phyloP scores from a whole-genome alignment of 2,888 invertebrate species.

The Omphaloscelis lunosa region DNA sequence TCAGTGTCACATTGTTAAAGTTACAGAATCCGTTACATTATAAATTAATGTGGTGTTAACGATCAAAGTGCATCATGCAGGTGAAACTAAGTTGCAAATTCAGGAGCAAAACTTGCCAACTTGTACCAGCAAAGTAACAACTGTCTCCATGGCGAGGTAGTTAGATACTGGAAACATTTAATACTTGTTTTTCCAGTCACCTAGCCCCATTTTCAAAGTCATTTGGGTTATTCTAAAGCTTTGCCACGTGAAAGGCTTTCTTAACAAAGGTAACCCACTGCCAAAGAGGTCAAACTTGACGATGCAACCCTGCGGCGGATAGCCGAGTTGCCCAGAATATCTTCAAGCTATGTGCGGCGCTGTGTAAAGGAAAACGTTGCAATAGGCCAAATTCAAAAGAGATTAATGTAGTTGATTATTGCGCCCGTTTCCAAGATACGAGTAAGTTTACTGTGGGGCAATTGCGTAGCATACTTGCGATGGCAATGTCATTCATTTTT shows the following conservation, averaged over 20 bases:
- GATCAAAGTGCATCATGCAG: constrained; percentile 4
- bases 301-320: constrained; percentile 39
- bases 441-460: neutral
- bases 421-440: neutral
- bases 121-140: neutral
- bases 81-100: constrained; percentile 13
- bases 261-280: constrained; percentile 43
- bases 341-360: constrained; percentile 13
- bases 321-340: constrained; percentile 21
- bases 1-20: neutral
- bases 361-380: neutral
- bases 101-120: neutral
- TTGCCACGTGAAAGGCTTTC: constrained; percentile 43
- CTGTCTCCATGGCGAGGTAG: neutral
- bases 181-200: constrained; percentile 23
- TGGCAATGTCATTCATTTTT: neutral
- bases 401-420: neutral
- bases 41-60: neutral
- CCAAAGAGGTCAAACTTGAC: constrained; percentile 53
- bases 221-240: constrained; percentile 30
- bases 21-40: neutral
- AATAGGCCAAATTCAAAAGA: neutral
- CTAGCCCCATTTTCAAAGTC: constrained; percentile 25
- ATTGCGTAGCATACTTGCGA: neutral
- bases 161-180: constrained; percentile 8